Percentiles rank a stretch among this genome's conserved stretches.
Conservation (phyloP, 2,888 invertebrate genomes). For the Cosmia trapezina region DNA sequence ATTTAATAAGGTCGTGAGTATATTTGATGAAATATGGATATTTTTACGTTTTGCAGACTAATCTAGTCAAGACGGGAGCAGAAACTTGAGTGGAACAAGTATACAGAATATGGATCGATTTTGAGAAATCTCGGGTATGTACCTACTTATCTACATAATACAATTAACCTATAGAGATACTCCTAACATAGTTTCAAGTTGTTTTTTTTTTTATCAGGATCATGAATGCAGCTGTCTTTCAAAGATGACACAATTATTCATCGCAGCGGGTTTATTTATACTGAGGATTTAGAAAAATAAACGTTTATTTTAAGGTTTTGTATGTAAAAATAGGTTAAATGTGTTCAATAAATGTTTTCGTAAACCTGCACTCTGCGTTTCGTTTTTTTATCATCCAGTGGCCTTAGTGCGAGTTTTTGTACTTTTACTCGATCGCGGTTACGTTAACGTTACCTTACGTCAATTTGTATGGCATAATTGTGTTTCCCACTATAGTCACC, state of each 20-base stretch:
- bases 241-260: background rate
- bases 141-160: background rate
- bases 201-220: constrained; percentile 17
- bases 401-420: no score
- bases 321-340: background rate
- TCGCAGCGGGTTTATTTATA: constrained; percentile 7
- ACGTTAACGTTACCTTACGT: no score
- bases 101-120: background rate
- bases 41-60: constrained; percentile 48
- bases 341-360: background rate
- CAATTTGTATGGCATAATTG: no score
- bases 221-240: background rate
- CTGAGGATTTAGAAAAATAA: background rate
- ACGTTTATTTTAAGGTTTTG: background rate
- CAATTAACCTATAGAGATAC: background rate
- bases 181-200: background rate
- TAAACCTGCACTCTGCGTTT: background rate
- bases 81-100: constrained; percentile 29
- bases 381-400: background rate
- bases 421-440: no score
- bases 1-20: constrained; percentile 17
- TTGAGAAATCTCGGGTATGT: constrained; percentile 20
- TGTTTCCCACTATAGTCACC: no score
- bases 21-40: constrained; percentile 16
- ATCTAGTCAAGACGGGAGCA: constrained; percentile 17